These are phyloP conservation scores for Chymomyza fuscimana DNA, from an alignment of 2,888 invertebrate genomes.

Conservation along the genomic window DNA sequence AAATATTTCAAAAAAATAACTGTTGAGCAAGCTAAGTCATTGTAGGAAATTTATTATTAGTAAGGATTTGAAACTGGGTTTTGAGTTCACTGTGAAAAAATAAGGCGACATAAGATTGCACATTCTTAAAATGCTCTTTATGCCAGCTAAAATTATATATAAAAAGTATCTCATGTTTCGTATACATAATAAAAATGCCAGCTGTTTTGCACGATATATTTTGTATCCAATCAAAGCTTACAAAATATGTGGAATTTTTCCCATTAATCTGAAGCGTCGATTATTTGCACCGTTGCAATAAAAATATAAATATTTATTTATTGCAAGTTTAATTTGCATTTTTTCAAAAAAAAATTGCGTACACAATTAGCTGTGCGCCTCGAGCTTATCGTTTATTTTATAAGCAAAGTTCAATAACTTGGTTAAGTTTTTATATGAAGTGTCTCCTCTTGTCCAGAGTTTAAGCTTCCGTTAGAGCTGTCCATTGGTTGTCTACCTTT, in stretches of 20 bases:
- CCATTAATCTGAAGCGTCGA: background rate
- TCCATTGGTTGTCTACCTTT: background rate
- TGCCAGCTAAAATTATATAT: background rate
- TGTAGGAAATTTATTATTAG: background rate
- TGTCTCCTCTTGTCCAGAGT: constrained; percentile 7
- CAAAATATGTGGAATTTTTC: background rate
- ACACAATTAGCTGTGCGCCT: constrained; percentile 13
- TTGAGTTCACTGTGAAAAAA: background rate
- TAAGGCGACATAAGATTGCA: background rate
- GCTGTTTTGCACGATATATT: too few species aligned
- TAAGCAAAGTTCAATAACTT: constrained; percentile 51
- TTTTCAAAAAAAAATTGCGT: constrained; percentile 14
- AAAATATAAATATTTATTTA: constrained; percentile 38
- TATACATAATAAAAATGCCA: background rate
- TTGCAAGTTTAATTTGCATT: constrained; percentile 34
- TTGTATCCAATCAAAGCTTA: background rate
- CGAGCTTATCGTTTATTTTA: constrained; percentile 33
- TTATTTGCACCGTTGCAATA: constrained; percentile 33
- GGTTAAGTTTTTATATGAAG: constrained; percentile 36
- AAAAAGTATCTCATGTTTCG: background rate
- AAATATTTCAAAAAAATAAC: constrained; percentile 34
- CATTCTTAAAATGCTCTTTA: background rate
- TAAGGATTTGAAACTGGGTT: background rate
- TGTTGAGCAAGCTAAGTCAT: constrained; percentile 35
- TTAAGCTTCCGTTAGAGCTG: background rate